Conservation (phyloP, 2,113 vertebrate genomes). For the Odocoileus virginianus region DNA sequence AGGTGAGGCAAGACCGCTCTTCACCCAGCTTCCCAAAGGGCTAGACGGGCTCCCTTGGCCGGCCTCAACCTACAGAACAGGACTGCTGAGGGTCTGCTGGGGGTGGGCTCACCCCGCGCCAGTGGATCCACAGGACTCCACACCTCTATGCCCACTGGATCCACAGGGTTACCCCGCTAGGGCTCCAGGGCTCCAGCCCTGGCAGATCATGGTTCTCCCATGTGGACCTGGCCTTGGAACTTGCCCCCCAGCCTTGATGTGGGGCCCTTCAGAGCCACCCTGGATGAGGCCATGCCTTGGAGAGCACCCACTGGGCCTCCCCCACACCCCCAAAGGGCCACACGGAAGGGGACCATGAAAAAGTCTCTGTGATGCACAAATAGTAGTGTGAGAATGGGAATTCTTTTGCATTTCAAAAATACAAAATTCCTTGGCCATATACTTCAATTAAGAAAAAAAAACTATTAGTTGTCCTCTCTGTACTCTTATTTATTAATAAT, state of each 20-base stretch:
- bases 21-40: neutral
- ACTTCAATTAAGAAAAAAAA: neutral
- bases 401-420: neutral
- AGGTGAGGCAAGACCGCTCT: neutral
- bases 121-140: neutral
- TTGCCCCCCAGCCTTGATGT: neutral
- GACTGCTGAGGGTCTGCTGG: neutral
- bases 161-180: neutral
- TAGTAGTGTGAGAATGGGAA: neutral
- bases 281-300: neutral
- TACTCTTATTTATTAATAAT: constrained; percentile 20
- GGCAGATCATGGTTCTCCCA: neutral
- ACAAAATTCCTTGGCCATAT: neutral
- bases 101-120: neutral
- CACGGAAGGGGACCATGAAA: neutral
- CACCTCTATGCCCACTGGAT: neutral
- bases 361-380: neutral
- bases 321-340: neutral
- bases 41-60: no score
- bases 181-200: neutral
- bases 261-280: neutral
- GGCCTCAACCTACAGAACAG: neutral
- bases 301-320: no score
- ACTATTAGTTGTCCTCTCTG: neutral
- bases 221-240: neutral